Evolutionary conservation across 2,888 invertebrate genomes (phyloP).

Genomic region (Acleris cristana): DNA sequence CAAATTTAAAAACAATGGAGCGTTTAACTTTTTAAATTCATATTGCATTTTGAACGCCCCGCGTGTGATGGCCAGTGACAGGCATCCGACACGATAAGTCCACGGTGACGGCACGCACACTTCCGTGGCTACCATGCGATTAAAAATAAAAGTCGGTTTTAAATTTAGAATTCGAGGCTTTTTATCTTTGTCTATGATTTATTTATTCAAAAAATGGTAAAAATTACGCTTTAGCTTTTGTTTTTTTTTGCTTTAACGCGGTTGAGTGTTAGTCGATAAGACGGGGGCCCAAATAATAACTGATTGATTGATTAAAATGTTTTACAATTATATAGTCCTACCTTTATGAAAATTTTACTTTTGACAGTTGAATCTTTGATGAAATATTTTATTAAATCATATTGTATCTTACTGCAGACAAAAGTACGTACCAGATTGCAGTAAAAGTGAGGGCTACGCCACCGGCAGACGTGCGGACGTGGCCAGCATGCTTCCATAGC

Average conservation of each 20-base stretch:
- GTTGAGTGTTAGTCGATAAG: no score
- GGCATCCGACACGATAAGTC: conserved; percentile 47
- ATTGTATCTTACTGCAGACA: conserved; percentile 4
- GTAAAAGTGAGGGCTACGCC: neutral
- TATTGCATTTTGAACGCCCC: conserved; percentile 44
- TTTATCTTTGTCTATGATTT: neutral
- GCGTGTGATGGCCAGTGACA: conserved; percentile 61
- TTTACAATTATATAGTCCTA: no score
- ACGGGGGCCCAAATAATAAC: accelerated
- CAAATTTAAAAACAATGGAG: conserved; percentile 42
- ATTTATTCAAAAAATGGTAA: no score
- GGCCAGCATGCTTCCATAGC: conserved; percentile 59
- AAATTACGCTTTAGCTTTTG: no score
- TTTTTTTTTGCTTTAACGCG: no score
- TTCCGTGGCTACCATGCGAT: conserved; percentile 46
- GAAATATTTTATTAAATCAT: neutral
- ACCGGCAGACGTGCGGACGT: conserved; percentile 50
- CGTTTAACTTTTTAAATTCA: conserved; percentile 48
- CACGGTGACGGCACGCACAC: conserved; percentile 62
- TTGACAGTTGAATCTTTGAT: neutral
- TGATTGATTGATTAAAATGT: no score
- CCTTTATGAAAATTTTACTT: no score
- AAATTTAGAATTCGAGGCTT: conserved; percentile 13
- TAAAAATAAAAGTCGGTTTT: conserved; percentile 21
- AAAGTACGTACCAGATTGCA: conserved; percentile 14